Percentiles rank a stretch among this genome's conserved stretches.
These are phyloP conservation scores for Uria aalge DNA, from an alignment of 2,113 vertebrate genomes.

Conservation along the genomic window DNA sequence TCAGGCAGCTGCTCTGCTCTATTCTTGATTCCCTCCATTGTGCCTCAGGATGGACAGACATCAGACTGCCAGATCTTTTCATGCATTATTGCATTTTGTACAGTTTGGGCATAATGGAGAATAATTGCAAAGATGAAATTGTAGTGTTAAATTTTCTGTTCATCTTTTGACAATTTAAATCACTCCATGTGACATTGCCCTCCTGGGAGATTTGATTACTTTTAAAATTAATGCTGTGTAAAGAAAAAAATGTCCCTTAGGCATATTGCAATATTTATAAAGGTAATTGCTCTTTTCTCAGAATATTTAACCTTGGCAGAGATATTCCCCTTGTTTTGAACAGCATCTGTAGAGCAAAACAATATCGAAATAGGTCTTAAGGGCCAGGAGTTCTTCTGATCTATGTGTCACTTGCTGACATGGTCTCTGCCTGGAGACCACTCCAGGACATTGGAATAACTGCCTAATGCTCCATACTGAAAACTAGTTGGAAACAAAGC, in stretches of 20 bases:
- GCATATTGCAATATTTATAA: background rate
- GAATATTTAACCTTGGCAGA: background rate
- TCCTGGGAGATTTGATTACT: background rate
- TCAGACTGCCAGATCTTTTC: background rate
- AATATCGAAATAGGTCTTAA: background rate
- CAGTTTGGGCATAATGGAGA: background rate
- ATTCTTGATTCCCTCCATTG: background rate
- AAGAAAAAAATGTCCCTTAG: background rate
- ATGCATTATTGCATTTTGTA: background rate
- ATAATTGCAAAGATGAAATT: background rate
- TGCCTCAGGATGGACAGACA: background rate
- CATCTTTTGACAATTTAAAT: background rate
- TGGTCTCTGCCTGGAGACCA: background rate
- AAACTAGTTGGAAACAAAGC: background rate
- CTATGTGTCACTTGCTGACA: background rate
- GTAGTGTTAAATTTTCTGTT: background rate
- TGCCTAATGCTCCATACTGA: background rate
- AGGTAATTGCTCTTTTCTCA: background rate
- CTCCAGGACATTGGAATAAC: background rate
- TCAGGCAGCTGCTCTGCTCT: conserved; percentile 1
- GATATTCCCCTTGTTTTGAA: background rate
- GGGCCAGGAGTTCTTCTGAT: background rate
- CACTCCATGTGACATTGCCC: background rate
- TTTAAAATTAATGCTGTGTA: background rate
- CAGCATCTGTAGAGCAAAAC: background rate